Evolutionary conservation across 1,140 invertebrate genomes (phyloP).

Genomic region (Eumeta japonica): DNA sequence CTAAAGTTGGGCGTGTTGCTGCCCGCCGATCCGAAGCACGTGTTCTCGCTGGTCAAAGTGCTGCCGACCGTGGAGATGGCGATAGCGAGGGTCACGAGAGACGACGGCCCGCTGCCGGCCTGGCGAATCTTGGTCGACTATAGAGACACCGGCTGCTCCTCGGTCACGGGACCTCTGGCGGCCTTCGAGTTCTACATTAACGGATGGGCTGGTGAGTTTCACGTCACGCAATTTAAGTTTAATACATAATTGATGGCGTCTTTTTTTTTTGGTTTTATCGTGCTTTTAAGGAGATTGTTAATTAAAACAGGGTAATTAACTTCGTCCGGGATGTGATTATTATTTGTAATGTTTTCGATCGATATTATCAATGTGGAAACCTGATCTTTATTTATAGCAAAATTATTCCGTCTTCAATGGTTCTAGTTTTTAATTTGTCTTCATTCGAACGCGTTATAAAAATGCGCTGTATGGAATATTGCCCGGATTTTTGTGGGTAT

Average conservation of each 20-base stretch:
- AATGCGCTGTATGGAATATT: no score
- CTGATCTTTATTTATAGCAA: no score
- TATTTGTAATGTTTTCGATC: no score
- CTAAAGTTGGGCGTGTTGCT: constrained; percentile 68
- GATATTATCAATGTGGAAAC: no score
- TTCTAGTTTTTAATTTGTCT: no score
- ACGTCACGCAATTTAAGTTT: constrained; percentile 1
- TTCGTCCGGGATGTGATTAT: no score
- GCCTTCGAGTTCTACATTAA: constrained; percentile 78
- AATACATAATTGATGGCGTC: constrained; percentile 3
- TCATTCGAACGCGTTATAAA: no score
- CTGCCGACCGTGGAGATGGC: constrained; percentile 74
- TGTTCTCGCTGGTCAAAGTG: constrained; percentile 69
- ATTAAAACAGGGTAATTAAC: no score
- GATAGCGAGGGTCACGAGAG: constrained; percentile 61
- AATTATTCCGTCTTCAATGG: no score
- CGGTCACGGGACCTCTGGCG: constrained; percentile 72
- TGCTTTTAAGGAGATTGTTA: no score
- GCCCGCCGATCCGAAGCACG: constrained; percentile 62
- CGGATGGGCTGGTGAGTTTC: constrained; percentile 63
- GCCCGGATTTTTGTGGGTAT: no score
- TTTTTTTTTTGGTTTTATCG: no score
- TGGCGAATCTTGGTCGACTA: constrained; percentile 69
- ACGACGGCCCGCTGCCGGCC: constrained; percentile 62
- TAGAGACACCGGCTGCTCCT: constrained; percentile 77